A percentile compares a stretch with the other conserved stretches of the same genome.
These are phyloP conservation scores for Sisyra nigra DNA, from an alignment of 2,888 invertebrate species.

Conservation along the genomic window DNA sequence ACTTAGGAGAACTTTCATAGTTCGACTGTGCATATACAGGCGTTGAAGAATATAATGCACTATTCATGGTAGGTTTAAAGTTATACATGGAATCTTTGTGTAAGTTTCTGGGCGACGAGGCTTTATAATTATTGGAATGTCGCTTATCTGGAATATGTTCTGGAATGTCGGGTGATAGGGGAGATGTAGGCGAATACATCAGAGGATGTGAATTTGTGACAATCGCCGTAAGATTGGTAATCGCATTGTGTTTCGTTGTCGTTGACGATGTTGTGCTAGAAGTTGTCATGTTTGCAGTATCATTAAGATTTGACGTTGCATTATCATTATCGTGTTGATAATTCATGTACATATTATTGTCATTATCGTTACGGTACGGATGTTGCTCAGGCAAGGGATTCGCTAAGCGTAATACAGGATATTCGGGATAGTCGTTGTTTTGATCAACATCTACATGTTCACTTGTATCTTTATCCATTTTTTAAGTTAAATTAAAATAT, in stretches of 20 bases:
- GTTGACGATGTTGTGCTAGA: not conserved
- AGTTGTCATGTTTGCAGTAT: not conserved
- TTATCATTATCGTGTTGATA: constrained; percentile 8
- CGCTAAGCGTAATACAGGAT: constrained; percentile 8
- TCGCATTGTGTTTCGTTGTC: not conserved
- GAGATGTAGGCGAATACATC: constrained; percentile 20
- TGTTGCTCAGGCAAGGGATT: constrained; percentile 5
- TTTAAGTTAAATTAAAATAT: not conserved
- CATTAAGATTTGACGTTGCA: not conserved
- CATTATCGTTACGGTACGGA: constrained; percentile 6
- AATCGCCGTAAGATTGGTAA: constrained; percentile 7
- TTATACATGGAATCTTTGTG: constrained; percentile 8
- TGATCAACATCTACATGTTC: not conserved
- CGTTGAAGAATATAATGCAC: too few relatives aligned
- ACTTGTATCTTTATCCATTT: not conserved
- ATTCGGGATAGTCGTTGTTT: constrained; percentile 3
- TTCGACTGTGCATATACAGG: constrained; percentile 7
- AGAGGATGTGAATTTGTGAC: constrained; percentile 28
- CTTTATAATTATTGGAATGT: constrained; percentile 1
- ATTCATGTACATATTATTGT: constrained; percentile 7
- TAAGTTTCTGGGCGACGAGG: not conserved
- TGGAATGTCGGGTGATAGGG: constrained; percentile 23
- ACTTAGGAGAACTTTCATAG: constrained; percentile 14
- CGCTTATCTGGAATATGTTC: constrained; percentile 23
- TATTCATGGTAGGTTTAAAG: constrained; percentile 16